Conservation (phyloP, 2,888 invertebrate species). For the Yponomeuta sedellus region DNA sequence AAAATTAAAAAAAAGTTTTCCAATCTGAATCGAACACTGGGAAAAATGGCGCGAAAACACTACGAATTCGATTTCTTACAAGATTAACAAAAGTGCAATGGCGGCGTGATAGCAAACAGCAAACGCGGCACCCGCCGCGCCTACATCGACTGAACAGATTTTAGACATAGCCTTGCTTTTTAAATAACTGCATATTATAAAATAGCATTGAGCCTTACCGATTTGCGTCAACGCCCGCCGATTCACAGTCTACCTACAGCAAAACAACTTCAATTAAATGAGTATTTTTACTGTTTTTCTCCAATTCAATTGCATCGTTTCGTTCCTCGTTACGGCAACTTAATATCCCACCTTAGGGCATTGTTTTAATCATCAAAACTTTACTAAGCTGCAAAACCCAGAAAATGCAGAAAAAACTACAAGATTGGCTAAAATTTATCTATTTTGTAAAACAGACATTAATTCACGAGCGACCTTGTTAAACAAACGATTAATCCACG, state of each 20-base stretch:
- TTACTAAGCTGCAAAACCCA: too few relatives aligned
- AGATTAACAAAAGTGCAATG: background rate
- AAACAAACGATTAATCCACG: too few relatives aligned
- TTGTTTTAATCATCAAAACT: too few relatives aligned
- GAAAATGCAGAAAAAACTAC: too few relatives aligned
- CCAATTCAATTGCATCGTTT: too few relatives aligned
- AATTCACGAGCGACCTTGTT: too few relatives aligned
- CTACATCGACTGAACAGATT: constrained; percentile 39
- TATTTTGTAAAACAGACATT: too few relatives aligned
- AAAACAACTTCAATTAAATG: background rate
- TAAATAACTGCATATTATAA: constrained; percentile 31
- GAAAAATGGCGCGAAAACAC: background rate
- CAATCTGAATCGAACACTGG: background rate
- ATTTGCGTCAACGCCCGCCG: background rate
- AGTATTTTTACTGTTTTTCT: too few relatives aligned
- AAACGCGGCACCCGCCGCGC: constrained; percentile 46
- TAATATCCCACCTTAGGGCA: too few relatives aligned
- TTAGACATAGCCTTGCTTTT: constrained; percentile 40
- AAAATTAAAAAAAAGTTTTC: too few relatives aligned
- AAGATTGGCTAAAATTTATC: too few relatives aligned
- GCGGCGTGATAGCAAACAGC: constrained; percentile 22
- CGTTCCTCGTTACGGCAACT: too few relatives aligned
- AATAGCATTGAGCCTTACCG: constrained; percentile 4
- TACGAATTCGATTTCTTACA: background rate
- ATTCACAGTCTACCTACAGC: background rate